These are phyloP conservation scores for Parnassius apollo DNA, from an alignment of 2,888 invertebrate species.

Conservation along the genomic window DNA sequence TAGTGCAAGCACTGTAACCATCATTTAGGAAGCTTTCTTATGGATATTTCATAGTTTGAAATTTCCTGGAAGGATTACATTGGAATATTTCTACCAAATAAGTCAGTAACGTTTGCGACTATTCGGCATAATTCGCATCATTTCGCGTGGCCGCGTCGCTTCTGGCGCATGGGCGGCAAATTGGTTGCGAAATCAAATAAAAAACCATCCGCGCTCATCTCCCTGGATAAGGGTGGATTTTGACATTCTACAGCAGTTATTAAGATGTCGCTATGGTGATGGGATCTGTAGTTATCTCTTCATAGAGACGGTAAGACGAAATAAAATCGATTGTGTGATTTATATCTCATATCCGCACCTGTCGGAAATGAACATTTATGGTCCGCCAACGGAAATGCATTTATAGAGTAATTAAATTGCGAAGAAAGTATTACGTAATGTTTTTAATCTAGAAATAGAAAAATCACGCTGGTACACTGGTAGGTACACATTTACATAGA, in stretches of 20 bases:
- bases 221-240: constrained; percentile 25
- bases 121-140: constrained; percentile 31
- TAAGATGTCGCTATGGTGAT: constrained; percentile 8
- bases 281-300: constrained; percentile 1
- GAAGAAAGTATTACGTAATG: too few species aligned
- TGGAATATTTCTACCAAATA: neutral
- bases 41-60: too few species aligned
- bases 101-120: constrained; percentile 1
- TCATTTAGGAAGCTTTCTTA: too few species aligned
- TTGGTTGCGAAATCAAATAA: constrained; percentile 77
- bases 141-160: constrained; percentile 51
- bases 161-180: constrained; percentile 62
- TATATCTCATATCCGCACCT: constrained; percentile 17
- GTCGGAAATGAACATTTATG: neutral
- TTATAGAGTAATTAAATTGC: too few species aligned
- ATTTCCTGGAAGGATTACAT: neutral
- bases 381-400: too few species aligned
- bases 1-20: too few species aligned
- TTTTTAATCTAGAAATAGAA: too few species aligned
- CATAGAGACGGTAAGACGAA: neutral
- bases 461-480: too few species aligned
- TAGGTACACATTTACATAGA: too few species aligned
- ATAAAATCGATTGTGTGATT: constrained; percentile 17
- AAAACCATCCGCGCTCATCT: constrained; percentile 61
- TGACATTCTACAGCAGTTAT: constrained; percentile 15